phyloP scores from a whole-genome alignment of 1,140 invertebrate genomes.

The Aphelinus atriplicis region DNA sequence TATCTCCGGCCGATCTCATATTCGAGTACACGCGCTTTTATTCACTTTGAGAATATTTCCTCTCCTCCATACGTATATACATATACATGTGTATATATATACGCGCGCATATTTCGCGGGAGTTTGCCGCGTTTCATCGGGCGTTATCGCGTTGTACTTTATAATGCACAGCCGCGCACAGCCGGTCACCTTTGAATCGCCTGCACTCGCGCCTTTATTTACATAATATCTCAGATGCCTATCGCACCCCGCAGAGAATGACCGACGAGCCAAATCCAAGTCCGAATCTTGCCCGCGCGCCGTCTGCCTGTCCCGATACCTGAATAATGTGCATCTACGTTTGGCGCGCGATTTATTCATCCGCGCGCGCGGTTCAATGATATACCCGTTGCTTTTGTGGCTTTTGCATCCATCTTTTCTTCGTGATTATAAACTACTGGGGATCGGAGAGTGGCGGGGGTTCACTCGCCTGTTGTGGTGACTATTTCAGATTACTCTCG shows the following conservation, averaged over 20 bases:
- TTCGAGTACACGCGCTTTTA: constrained; percentile 20
- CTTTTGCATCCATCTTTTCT: no score
- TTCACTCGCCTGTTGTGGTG: no score
- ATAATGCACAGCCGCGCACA: constrained; percentile 22
- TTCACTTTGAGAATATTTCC: constrained; percentile 31
- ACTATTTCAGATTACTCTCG: no score
- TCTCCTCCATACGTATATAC: not conserved
- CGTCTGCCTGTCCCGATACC: not conserved
- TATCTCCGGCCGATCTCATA: constrained; percentile 15
- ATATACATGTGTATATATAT: not conserved
- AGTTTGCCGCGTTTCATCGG: not conserved
- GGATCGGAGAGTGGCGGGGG: no score
- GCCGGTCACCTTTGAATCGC: constrained; percentile 38
- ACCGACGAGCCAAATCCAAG: constrained; percentile 37
- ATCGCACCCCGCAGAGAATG: constrained; percentile 44
- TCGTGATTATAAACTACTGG: no score
- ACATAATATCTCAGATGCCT: constrained; percentile 59
- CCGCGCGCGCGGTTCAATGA: no score
- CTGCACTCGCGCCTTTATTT: constrained; percentile 53
- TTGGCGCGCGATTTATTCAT: no score
- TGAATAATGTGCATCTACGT: constrained; percentile 9
- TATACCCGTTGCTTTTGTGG: no score
- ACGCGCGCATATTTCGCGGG: constrained; percentile 3
- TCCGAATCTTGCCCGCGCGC: constrained; percentile 6
- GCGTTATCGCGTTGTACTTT: constrained; percentile 26